phyloP scores from a whole-genome alignment of 2,888 invertebrate genomes.

The Muschampia plurimacula region DNA sequence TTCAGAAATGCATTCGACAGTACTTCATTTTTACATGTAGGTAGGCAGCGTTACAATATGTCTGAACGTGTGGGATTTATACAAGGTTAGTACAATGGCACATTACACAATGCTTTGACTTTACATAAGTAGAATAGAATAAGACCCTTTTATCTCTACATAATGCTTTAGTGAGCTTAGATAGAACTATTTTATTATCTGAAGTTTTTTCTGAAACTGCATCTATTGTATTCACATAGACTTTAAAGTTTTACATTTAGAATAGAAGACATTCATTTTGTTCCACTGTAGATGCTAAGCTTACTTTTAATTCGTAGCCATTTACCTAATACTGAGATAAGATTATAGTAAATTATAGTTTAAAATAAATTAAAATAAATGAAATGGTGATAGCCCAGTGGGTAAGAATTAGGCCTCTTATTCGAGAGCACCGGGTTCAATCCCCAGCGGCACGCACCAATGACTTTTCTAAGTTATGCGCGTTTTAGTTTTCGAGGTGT shows the following conservation, averaged over 20 bases:
- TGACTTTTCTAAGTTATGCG: too few species aligned
- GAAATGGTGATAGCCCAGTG: too few species aligned
- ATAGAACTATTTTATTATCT: neutral
- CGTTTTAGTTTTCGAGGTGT: too few species aligned
- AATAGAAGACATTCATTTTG: neutral
- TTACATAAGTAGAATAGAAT: constrained; percentile 30
- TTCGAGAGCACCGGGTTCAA: too few species aligned
- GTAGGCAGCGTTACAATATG: constrained; percentile 13
- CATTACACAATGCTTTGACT: constrained; percentile 28
- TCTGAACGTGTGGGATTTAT: constrained; percentile 40
- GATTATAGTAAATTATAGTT: too few species aligned
- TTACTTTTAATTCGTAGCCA: neutral
- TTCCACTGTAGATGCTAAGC: neutral
- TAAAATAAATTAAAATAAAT: too few species aligned
- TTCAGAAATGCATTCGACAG: constrained; percentile 3
- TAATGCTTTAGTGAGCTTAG: constrained; percentile 22
- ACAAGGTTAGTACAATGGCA: constrained; percentile 41
- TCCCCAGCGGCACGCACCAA: too few species aligned
- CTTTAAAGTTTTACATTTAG: constrained; percentile 4
- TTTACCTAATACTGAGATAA: too few species aligned
- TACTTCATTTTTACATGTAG: constrained; percentile 20
- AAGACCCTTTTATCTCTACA: constrained; percentile 30
- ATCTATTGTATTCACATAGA: constrained; percentile 22
- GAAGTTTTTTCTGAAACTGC: constrained; percentile 16
- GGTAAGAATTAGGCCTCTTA: too few species aligned